Evolutionary conservation across 2,888 invertebrate species (phyloP), one percentile per base, ranked within the genome.

Genomic region (Monochamus alternatus): DNA sequence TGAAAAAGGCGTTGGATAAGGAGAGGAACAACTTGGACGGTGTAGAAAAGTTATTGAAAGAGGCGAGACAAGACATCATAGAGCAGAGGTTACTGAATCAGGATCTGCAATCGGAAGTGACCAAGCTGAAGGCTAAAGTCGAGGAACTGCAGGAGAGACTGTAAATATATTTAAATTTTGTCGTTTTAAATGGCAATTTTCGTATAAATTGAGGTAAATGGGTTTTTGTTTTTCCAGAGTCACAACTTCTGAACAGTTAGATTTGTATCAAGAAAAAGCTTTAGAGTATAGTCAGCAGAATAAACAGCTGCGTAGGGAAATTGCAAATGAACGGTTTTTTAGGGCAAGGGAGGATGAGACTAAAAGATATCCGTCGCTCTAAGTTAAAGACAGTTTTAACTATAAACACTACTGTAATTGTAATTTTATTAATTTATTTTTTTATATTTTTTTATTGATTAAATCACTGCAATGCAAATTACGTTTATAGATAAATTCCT

Each of bases 81-180:
- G 92, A 93, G 75, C 89, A 92, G 51, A 92, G 93, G 83, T 83
- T 93, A 58, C 89, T 90, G 12, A 90, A 93, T 85, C 92, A 94
- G 84, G 93, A 94, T 88, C 89, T 94, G 44, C 92, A 92, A 79
- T 89, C 90, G 69, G 93, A 94, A 87, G 90, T 93, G 32, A 88
- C 90, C 76, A 89, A 90, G 66, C 87, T 93, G 77, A 92, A 92
- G 82, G 89, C 90, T 55, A 91, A 90, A 84, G 88, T 92, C 10
- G 84, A 87, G 10, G 91, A 91, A 44, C 85, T 91, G n/a, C 90
- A 91, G 78, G 86, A 85, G 30, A 90, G 89, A 87, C 85, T 91
- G 92, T 92, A 88, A 90, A 90, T 87, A 71, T 31, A 66, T 67
- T 60, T 77, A 62, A 30, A 44, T 30, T 43, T 22, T 22, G 8